A percentile compares a stretch with the other conserved stretches of the same genome.
These are phyloP conservation scores for Papilio helenus DNA, from an alignment of 1,140 invertebrate genomes.

Conservation along the genomic window DNA sequence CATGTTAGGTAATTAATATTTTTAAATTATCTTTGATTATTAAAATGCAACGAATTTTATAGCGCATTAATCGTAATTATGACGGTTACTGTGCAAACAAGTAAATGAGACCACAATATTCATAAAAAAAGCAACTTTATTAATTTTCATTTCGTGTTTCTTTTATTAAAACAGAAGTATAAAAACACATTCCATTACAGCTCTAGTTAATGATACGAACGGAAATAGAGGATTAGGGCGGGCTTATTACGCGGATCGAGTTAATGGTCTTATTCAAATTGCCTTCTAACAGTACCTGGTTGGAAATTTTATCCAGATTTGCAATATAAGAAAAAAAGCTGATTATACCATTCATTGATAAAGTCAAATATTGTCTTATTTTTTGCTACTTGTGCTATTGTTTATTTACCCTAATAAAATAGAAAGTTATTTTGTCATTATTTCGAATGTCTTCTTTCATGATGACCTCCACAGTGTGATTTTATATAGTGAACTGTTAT, in stretches of 20 bases:
- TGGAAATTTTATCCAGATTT: neutral
- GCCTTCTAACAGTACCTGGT: neutral
- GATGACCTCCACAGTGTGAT: too few species aligned
- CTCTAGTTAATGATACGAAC: constrained; percentile 43
- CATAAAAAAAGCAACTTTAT: neutral
- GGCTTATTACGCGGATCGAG: neutral
- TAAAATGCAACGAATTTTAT: too few species aligned
- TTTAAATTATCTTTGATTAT: too few species aligned
- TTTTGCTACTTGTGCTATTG: too few species aligned
- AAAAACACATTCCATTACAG: constrained; percentile 7
- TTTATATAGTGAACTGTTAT: too few species aligned
- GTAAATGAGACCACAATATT: neutral
- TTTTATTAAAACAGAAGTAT: neutral
- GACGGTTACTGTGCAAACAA: neutral
- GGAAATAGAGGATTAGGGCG: neutral
- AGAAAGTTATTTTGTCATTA: too few species aligned
- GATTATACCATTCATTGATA: too few species aligned
- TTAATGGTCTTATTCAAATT: constrained; percentile 5
- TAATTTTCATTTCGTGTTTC: neutral
- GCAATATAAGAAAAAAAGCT: neutral
- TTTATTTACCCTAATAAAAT: too few species aligned
- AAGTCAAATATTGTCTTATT: too few species aligned
- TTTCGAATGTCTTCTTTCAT: too few species aligned
- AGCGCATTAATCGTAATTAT: too few species aligned
- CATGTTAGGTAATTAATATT: too few species aligned